These are phyloP conservation scores for Antheraea mylitta DNA, from an alignment of 1,140 invertebrate genomes.

Conservation along the genomic window DNA sequence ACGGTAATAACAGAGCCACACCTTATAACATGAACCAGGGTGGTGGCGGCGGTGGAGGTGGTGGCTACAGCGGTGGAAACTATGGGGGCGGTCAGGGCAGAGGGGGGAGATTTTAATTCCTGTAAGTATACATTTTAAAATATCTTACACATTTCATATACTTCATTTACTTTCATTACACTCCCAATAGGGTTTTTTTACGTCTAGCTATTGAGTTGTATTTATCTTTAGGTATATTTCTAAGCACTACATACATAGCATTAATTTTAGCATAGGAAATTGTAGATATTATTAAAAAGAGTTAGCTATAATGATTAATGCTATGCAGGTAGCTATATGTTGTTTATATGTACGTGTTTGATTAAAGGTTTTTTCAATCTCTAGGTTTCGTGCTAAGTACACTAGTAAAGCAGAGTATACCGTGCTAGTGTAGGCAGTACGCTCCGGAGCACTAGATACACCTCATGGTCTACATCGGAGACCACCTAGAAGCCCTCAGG, in stretches of 20 bases:
- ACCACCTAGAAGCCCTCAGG: conserved; percentile 75
- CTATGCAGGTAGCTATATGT: conserved; percentile 61
- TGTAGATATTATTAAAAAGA: conserved; percentile 29
- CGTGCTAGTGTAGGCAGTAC: conserved; percentile 77
- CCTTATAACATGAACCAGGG: conserved; percentile 83
- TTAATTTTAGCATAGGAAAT: conserved; percentile 59
- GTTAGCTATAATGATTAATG: conserved; percentile 64
- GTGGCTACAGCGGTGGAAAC: conserved; percentile 48
- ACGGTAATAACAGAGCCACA: conserved; percentile 80
- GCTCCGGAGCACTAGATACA: conserved; percentile 76
- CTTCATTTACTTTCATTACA: conserved; percentile 15
- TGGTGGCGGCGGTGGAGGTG: conserved; percentile 73
- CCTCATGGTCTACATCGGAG: conserved; percentile 69
- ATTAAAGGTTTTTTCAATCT: conserved; percentile 77
- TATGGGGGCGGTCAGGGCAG: conserved; percentile 41
- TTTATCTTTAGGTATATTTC: conserved; percentile 18
- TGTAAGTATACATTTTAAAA: conserved; percentile 46
- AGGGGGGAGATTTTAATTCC: conserved; percentile 61
- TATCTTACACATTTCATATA: conserved; percentile 24
- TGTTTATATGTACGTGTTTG: conserved; percentile 52
- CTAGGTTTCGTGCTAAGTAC: conserved; percentile 79
- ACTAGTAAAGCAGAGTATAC: conserved; percentile 76
- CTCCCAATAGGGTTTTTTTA: conserved; percentile 15
- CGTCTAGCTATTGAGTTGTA: conserved; percentile 15
- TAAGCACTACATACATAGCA: conserved; percentile 69